These are phyloP conservation scores for Pelecanoides urinatrix DNA, from an alignment of 2,113 vertebrate species.

Conservation along the genomic window DNA sequence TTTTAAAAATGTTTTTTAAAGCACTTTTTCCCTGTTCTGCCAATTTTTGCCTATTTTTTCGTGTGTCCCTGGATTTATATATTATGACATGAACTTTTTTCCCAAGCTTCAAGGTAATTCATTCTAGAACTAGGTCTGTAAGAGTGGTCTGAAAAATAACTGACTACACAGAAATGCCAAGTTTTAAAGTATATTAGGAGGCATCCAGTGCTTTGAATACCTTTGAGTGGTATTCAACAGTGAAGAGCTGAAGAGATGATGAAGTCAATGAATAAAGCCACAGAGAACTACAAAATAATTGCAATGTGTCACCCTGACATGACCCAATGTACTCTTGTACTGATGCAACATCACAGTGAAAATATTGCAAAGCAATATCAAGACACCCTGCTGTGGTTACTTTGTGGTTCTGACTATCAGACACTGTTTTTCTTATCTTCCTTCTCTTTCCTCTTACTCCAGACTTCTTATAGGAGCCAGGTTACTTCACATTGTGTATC, in stretches of 20 bases:
- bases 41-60: background rate
- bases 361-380: background rate
- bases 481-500: background rate
- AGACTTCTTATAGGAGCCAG: background rate
- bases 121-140: background rate
- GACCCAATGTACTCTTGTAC: background rate
- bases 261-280: background rate
- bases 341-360: background rate
- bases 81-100: background rate
- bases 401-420: background rate
- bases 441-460: background rate
- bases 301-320: background rate
- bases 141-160: background rate
- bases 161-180: background rate
- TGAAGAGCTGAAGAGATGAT: background rate
- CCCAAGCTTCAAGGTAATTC: background rate
- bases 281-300: constrained; percentile 1
- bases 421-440: background rate
- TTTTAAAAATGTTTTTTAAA: background rate
- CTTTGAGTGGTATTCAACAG: background rate
- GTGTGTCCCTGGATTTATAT: background rate
- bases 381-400: background rate
- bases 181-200: background rate
- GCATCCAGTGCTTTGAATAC: background rate
- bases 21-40: background rate